Evolutionary conservation across 2,797 vertebrate species (phyloP).

Genomic region (Gymnoscopelus braueri): DNA sequence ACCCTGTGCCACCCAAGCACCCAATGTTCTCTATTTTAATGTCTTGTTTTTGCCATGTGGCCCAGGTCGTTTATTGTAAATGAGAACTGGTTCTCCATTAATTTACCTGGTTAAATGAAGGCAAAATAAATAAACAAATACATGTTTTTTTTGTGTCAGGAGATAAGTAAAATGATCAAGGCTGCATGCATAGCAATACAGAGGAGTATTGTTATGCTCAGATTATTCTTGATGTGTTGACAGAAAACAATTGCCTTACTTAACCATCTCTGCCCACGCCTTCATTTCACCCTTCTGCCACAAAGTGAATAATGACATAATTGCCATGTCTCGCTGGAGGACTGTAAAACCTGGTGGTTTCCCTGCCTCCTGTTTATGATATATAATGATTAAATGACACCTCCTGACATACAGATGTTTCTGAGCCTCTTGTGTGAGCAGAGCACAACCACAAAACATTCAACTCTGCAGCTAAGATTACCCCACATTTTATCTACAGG

Average conservation of each 20-base stretch:
- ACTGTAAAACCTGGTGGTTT: conserved; percentile 9
- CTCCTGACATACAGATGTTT: conserved; percentile 3
- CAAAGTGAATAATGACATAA: conserved; percentile 22
- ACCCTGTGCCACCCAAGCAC: too few relatives aligned
- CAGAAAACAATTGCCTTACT: not conserved
- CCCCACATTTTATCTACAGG: conserved; percentile 26
- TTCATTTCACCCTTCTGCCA: not conserved
- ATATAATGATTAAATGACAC: conserved; percentile 6
- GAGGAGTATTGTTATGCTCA: not conserved
- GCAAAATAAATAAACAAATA: too few relatives aligned
- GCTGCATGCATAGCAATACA: not conserved
- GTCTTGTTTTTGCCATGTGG: too few relatives aligned
- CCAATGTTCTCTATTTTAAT: too few relatives aligned
- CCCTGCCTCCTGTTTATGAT: not conserved
- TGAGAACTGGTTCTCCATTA: too few relatives aligned
- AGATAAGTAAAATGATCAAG: too few relatives aligned
- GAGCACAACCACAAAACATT: not conserved
- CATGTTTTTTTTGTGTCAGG: too few relatives aligned
- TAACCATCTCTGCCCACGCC: too few relatives aligned
- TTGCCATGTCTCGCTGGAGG: conserved; percentile 11
- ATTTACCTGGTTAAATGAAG: too few relatives aligned
- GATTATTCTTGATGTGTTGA: conserved; percentile 3
- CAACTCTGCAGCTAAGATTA: not conserved
- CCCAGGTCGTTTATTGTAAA: too few relatives aligned
- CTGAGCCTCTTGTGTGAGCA: too few relatives aligned